Percentiles rank a stretch among this genome's conserved stretches.
Evolutionary conservation across 2,888 invertebrate genomes (phyloP).

Genomic region (Ormyrus rosae): DNA sequence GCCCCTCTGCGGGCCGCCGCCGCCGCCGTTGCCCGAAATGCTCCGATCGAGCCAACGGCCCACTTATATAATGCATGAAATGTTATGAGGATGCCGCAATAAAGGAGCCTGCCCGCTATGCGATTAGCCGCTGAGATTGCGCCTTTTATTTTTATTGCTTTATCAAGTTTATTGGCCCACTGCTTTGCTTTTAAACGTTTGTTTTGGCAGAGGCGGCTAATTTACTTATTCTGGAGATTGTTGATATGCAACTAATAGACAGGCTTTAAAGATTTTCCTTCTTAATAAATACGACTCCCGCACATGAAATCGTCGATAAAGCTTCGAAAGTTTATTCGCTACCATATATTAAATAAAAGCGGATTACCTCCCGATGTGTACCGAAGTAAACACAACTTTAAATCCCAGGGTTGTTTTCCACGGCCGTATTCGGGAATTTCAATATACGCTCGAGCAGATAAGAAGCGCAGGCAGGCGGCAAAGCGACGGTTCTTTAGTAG

Average conservation of each 20-base stretch:
- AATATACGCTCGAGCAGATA: constrained; percentile 14
- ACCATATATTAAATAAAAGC: too few relatives aligned
- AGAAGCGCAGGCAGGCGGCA: neutral
- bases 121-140: neutral
- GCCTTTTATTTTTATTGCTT: neutral
- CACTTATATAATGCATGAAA: constrained; percentile 22
- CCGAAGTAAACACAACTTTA: neutral
- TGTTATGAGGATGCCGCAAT: constrained; percentile 12
- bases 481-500: neutral
- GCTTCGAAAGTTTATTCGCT: too few relatives aligned
- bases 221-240: too few relatives aligned
- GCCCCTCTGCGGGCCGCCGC: neutral
- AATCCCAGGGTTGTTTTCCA: neutral
- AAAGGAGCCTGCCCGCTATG: constrained; percentile 2
- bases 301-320: too few relatives aligned
- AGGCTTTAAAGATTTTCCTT: too few relatives aligned
- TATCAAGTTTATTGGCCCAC: neutral
- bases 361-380: too few relatives aligned
- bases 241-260: too few relatives aligned
- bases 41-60: neutral
- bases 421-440: constrained; percentile 5
- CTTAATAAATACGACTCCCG: too few relatives aligned
- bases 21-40: neutral
- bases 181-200: neutral
- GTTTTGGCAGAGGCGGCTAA: too few relatives aligned